Conservation (phyloP, 2,888 invertebrate species). For the Pachymerium ferrugineum region DNA sequence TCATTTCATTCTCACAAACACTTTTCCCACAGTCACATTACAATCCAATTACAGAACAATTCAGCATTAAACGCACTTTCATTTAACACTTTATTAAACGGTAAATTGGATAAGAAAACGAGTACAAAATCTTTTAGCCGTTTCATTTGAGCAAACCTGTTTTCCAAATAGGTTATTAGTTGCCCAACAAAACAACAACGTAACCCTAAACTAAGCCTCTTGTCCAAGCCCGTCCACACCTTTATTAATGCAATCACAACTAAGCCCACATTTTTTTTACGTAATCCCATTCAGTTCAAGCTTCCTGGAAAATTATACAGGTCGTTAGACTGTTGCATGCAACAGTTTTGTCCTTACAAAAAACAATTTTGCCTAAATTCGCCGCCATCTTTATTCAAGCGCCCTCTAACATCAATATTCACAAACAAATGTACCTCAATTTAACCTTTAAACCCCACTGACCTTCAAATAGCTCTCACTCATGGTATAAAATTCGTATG, state of each 20-base stretch:
- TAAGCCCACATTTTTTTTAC: neutral
- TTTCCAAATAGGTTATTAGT: neutral
- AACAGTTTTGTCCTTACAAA: neutral
- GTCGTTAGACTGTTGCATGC: constrained; percentile 4
- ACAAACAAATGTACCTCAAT: too few relatives aligned
- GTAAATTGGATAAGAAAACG: neutral
- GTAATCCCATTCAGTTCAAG: neutral
- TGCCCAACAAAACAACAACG: too few relatives aligned
- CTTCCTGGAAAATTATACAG: neutral
- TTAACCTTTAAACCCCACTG: neutral
- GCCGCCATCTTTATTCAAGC: too few relatives aligned
- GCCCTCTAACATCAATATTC: too few relatives aligned
- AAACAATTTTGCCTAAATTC: too few relatives aligned
- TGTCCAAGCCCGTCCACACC: neutral
- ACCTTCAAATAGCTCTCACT: neutral
- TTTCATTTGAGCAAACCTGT: neutral
- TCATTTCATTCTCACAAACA: too few relatives aligned
- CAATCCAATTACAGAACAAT: neutral
- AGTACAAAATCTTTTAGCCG: too few relatives aligned
- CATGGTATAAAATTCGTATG: neutral
- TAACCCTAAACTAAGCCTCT: neutral
- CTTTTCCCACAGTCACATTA: neutral
- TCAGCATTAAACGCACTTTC: neutral
- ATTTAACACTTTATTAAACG: neutral
- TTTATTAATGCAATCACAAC: neutral